Conservation (phyloP, 2,797 vertebrate genomes). For the Champsocephalus esox region DNA sequence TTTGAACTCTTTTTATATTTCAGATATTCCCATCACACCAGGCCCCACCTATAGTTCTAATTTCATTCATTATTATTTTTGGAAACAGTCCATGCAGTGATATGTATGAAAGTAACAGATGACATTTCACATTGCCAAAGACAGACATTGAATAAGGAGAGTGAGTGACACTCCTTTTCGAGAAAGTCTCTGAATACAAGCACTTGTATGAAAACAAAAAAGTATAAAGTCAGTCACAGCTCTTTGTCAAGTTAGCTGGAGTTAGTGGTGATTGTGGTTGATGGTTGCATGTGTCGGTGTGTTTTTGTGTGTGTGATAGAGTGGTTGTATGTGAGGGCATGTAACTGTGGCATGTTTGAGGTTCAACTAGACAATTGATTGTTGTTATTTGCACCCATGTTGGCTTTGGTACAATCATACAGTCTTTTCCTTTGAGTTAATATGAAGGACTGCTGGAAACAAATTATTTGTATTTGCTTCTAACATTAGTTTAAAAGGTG, state of each 20-base stretch:
- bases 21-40: slow-evolving; percentile 9
- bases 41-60: slow-evolving; percentile 5
- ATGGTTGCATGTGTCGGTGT: slow-evolving; percentile 10
- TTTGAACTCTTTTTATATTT: slow-evolving; percentile 33
- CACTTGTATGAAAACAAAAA: slow-evolving; percentile 18
- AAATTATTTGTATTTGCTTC: slow-evolving; percentile 5
- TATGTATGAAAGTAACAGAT: slow-evolving; percentile 80
- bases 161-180: slow-evolving; percentile 9
- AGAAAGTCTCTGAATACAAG: slow-evolving; percentile 44
- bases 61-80: slow-evolving; percentile 29
- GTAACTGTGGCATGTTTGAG: slow-evolving; percentile 10
- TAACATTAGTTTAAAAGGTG: not conserved
- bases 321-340: not conserved
- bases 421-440: not conserved
- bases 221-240: slow-evolving; percentile 34
- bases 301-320: not conserved
- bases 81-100: slow-evolving; percentile 89
- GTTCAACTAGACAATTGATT: not conserved
- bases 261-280: not conserved
- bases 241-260: slow-evolving; percentile 37
- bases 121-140: slow-evolving; percentile 35
- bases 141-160: slow-evolving; percentile 33
- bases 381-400: slow-evolving; percentile 6
- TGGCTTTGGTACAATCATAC: not conserved
- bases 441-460: not conserved